Evolutionary conservation across 2,797 vertebrate species (phyloP), one percentile per base, ranked within the genome.

Genomic region (Halcyon chelicuti): DNA sequence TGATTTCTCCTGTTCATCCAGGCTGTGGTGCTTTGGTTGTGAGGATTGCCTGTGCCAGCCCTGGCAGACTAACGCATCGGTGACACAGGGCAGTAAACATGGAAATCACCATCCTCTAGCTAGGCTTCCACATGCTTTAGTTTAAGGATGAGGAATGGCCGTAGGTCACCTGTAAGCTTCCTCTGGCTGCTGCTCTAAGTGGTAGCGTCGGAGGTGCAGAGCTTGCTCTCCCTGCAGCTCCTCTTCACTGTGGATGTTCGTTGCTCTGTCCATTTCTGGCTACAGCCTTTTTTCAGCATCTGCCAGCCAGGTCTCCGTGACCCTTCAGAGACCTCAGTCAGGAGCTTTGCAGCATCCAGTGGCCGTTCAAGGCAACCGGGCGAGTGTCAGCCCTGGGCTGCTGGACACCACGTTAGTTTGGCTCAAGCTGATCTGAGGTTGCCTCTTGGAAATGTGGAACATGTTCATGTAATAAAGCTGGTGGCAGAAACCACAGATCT

Each of bases 341-440:
- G n/a, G n/a, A n/a, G n/a, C n/a, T 57, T 10, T 8, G 61, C n/a
- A 39, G 1, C 12, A 37, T 33, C 9, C 14, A 3, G 40, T 1
- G 0, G 21, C 61, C 5, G 2, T 31, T 57, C 22, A 46, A 19
- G 46, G 25, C 23, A 8, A 0, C 3, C 0, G 70, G n/a, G 7
- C 0, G 0, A 37, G 29, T 10, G 54, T 75, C 51, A 65, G 71
- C 51, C 18, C 26, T n/a, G 55, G 35, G 63, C 83, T 76, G 29
- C 26, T 29, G 67, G 46, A 61, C 40, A 21, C 23, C 23, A 5
- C 2, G 1, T 7, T 42, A 14, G 8, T 70, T 70, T 73, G 72
- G 40, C 44, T 93, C 74, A 68, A 79, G 55, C 71, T 76, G 46
- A 26, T 70, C 51, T 62, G 17, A 46, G 35, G 21, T 26, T 78